Conservation (phyloP, 2,797 vertebrate species). For the Gymnopithys bicolor region DNA sequence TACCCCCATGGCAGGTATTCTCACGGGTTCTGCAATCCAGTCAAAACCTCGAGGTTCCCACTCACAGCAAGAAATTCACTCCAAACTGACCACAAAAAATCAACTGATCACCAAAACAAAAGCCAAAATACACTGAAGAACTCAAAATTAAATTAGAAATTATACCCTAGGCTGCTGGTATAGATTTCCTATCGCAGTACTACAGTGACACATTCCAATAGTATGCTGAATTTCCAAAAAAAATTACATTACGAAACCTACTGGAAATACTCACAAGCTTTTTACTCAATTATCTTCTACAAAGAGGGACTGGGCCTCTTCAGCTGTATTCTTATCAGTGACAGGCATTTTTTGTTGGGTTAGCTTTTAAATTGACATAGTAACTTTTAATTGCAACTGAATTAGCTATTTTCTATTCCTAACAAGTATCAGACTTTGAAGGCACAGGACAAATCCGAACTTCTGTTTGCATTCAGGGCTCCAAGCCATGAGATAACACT, state of each 20-base stretch:
- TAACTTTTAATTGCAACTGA: background rate
- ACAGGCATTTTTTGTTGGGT: background rate
- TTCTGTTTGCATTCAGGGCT: background rate
- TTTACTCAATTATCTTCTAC: background rate
- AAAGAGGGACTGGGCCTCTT: background rate
- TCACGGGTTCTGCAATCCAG: background rate
- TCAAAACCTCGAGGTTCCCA: background rate
- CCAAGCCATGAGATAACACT: background rate
- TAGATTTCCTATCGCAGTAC: background rate
- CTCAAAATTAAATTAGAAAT: background rate
- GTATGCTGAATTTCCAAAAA: background rate
- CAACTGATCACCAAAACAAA: background rate
- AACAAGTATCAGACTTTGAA: background rate
- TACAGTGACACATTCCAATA: background rate
- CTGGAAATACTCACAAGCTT: background rate
- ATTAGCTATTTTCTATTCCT: background rate
- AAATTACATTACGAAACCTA: background rate
- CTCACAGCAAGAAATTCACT: background rate
- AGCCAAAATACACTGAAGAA: background rate
- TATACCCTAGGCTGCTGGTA: background rate
- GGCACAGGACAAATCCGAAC: background rate
- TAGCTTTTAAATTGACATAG: background rate
- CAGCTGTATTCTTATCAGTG: background rate
- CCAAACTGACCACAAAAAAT: background rate
- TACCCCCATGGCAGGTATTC: fast-evolving